Evolutionary conservation across 1,140 invertebrate genomes (phyloP).

Genomic region (Berghia stephanieae): DNA sequence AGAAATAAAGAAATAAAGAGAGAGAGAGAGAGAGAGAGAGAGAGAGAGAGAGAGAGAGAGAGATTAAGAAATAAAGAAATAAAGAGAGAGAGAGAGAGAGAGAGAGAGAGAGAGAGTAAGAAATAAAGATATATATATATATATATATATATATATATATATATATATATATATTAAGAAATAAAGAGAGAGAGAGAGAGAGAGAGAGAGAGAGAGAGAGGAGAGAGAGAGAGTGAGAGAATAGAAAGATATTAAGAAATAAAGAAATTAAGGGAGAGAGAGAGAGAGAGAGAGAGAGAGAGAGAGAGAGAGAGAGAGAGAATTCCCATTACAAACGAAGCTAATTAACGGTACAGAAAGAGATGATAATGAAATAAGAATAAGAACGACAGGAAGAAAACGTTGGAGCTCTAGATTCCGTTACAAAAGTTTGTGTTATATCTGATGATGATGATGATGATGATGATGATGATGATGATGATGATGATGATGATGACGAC

Average conservation of each 20-base stretch:
- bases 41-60: no score
- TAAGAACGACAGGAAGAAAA: background rate
- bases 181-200: background rate
- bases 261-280: background rate
- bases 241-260: background rate
- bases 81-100: background rate
- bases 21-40: background rate
- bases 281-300: background rate
- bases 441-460: background rate
- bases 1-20: background rate
- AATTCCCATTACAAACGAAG: no score
- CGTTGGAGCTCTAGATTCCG: background rate
- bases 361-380: background rate
- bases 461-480: slow-evolving; percentile 1
- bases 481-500: background rate
- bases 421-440: background rate
- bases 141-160: background rate
- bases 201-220: background rate
- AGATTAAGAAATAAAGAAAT: no score
- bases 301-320: no score
- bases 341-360: background rate
- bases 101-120: no score
- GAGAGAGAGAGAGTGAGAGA: background rate
- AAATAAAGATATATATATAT: no score
- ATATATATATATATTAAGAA: background rate